A percentile compares a stretch with the other conserved stretches of the same genome.
Evolutionary conservation across 23 tunicate species (phyloP).

Genomic region (Clavelina lepadiformis): DNA sequence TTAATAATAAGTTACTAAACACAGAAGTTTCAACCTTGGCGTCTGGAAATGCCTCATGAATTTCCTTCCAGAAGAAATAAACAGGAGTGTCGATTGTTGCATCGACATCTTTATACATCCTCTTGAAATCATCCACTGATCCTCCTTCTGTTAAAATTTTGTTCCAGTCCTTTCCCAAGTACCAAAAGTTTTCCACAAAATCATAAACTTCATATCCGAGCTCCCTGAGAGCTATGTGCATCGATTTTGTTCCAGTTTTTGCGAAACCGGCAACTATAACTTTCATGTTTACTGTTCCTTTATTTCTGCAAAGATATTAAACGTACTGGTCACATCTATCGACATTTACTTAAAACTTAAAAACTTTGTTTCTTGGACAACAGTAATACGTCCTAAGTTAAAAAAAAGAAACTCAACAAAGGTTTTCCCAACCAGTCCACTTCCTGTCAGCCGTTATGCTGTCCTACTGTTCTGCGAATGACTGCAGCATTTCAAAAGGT

Average conservation of each 20-base stretch:
- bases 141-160: slow-evolving; percentile 17
- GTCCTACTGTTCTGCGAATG: too few relatives aligned
- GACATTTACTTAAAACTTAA: too few relatives aligned
- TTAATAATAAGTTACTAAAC: too few relatives aligned
- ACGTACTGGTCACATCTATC: too few relatives aligned
- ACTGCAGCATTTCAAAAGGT: too few relatives aligned
- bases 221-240: slow-evolving; percentile 28
- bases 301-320: too few relatives aligned
- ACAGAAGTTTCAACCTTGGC: too few relatives aligned
- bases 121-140: slow-evolving; percentile 16
- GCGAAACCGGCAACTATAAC: slow-evolving; percentile 35
- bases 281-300: slow-evolving; percentile 18
- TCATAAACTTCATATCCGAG: slow-evolving; percentile 39
- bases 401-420: too few relatives aligned
- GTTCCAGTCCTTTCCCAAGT: slow-evolving; percentile 18
- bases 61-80: slow-evolving; percentile 41
- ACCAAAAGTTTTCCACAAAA: slow-evolving; percentile 27
- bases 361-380: too few relatives aligned
- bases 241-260: slow-evolving; percentile 53
- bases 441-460: too few relatives aligned
- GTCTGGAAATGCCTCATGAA: slow-evolving; percentile 18
- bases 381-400: too few relatives aligned
- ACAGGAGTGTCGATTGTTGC: slow-evolving; percentile 27
- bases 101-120: slow-evolving; percentile 31
- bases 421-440: too few relatives aligned